Evolutionary conservation across 2,888 invertebrate species (phyloP), one percentile per base, ranked within the genome.

Genomic region (Trimorus sp.): DNA sequence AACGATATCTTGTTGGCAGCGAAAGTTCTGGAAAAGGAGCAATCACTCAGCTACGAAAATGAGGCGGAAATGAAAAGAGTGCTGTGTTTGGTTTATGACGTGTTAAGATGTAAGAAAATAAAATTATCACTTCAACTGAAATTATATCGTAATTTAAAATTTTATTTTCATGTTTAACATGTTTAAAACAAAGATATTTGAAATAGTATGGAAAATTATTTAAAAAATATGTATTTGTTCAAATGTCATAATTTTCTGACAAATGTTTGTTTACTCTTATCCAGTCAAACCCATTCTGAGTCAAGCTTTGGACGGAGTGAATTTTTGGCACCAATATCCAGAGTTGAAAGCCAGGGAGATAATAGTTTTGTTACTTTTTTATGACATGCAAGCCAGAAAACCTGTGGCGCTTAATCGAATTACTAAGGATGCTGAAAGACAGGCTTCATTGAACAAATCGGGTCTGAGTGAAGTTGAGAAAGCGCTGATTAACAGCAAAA

Each of bases 41-140:
- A 0, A 1, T 0, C 49, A 0, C 37, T 62, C 0, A 38, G 8
- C 15, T 91, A 89, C 54, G 68, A 86, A 1, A 95, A 95, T 87
- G 95, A 95, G 85, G 95, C 95, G 73, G 95, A 96, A 88, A 95
- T 96, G 95, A 92, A 95, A 76, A 92, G 94, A 83, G 95, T 96
- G 36, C 95, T 95, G 86, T 94, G 95, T 0, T 92, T 96, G 45
- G 95, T 96, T 84, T 96, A 95, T 89, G 96, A 96, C 87, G 95
- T 95, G 0, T 94, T 95, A 84, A 92, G 96, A 90, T 96, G 96
- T 96, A 92, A 94, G 95, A 78, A 69, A 45, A 1, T 45, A 45
- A 12, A 45, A 12, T 45, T n/a, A 45, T 9, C n/a, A n/a, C n/a
- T n/a, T n/a, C n/a, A n/a, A n/a, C n/a, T n/a, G n/a, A n/a, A n/a